These are phyloP conservation scores for Chloebia gouldiae DNA, from an alignment of 2,113 vertebrate genomes.

Conservation along the genomic window DNA sequence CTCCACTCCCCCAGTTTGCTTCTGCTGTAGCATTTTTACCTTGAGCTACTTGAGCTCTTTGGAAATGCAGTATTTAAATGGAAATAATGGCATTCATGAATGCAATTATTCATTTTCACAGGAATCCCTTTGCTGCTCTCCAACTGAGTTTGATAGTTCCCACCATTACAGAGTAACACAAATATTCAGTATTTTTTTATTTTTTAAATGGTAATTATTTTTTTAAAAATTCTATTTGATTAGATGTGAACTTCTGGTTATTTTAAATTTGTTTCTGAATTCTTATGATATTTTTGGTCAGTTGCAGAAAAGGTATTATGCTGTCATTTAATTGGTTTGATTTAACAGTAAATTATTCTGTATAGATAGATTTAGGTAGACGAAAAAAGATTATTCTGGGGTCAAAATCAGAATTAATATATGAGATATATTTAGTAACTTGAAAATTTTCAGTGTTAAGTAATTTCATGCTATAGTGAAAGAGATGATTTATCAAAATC, in stretches of 20 bases:
- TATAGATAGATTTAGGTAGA: not conserved
- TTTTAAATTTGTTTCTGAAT: conserved; percentile 4
- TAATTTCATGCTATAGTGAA: conserved; percentile 3
- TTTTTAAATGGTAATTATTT: conserved; percentile 6
- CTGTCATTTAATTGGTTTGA: not conserved
- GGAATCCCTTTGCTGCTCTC: not conserved
- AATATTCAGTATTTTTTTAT: not conserved
- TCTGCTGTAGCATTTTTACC: not conserved
- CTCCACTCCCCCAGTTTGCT: not conserved
- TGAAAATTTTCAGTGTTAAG: conserved; percentile 13
- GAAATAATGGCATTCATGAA: not conserved
- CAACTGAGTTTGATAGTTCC: not conserved
- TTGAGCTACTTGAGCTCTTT: not conserved
- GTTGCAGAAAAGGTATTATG: not conserved
- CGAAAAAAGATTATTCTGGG: conserved; percentile 16
- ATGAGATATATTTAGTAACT: conserved; percentile 2
- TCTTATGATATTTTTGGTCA: not conserved
- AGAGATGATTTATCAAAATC: conserved; percentile 53
- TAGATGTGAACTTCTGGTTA: not conserved
- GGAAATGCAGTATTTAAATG: not conserved
- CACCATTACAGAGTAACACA: not conserved
- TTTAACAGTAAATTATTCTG: conserved; percentile 11
- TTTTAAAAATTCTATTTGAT: not conserved
- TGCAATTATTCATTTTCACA: not conserved
- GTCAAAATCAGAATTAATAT: conserved; percentile 14